Conservation (phyloP, 30 jellyfish, hydroid and myxozoan genomes). For the Cassiopea andromeda region DNA sequence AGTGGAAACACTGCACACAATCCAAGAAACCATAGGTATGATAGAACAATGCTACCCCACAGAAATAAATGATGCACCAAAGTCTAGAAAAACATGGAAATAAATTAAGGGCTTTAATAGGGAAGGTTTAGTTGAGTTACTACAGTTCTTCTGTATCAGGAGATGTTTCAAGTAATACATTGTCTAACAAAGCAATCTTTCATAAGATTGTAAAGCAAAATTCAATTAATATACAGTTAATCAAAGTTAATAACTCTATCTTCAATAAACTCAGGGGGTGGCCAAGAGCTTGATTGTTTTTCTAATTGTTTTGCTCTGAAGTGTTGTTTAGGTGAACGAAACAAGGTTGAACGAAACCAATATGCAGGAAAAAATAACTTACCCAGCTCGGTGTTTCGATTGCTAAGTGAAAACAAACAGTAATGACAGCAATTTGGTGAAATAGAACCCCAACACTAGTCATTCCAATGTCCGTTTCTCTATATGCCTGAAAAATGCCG, state of each 20-base stretch:
- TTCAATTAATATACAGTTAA: no score
- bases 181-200: no score
- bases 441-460: slow-evolving; percentile 67
- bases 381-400: slow-evolving; percentile 96
- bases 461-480: slow-evolving; percentile 68
- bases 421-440: slow-evolving; percentile 90
- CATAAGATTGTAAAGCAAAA: no score
- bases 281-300: no score
- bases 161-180: no score
- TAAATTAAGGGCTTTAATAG: background rate
- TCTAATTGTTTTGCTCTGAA: no score
- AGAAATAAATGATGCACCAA: slow-evolving; percentile 75
- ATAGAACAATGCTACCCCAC: slow-evolving; percentile 84
- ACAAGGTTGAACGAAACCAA: no score
- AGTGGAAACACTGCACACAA: slow-evolving; percentile 53
- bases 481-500: slow-evolving; percentile 41
- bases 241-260: no score
- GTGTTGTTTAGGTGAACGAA: no score
- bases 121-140: background rate
- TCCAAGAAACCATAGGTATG: slow-evolving; percentile 79
- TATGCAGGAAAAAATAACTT: background rate
- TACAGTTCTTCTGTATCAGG: no score
- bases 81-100: slow-evolving; percentile 57
- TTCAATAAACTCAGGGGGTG: no score
- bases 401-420: slow-evolving; percentile 83